Base-by-base conservation (phyloP, 2,113 vertebrate genomes). In the Theristicus caerulescens region DNA sequence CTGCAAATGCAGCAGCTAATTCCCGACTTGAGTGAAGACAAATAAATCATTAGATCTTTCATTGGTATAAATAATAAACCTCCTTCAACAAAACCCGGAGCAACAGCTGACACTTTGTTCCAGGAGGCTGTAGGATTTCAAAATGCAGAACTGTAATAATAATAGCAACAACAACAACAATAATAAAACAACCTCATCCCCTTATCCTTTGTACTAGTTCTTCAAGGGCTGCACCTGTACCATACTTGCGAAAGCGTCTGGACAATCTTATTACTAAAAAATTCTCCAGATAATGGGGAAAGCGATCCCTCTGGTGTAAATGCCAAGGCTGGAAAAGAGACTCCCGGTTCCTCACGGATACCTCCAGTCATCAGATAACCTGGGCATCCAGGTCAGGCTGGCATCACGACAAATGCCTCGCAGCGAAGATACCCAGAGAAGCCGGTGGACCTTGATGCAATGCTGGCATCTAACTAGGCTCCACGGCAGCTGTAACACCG, bases 321-420 rank as follows among this genome's bases (percentile, higher is more conserved):
- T 52, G 70, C 49, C 82, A 69, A 47, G 66, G 70, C 52, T 90
- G 74, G 92, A 76, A 89, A 91, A 74, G 73, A 93, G 31, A 59
- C 62, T 70, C 54, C 38, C 2, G 2, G 27, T 21, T 95, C 86
- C 69, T 89, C 77, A 27, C 1, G 10, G 78, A 61, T 66, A 72
- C 44, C 51, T 71, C 32, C 91, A 71, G 47, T 15, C 47, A 95
- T 87, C 73, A 72, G 90, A 55, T 86, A 71, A 90, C 47, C 7
- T 13, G 27, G 81, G 67, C 85, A 89, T 15, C 52, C 84, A 52
- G 73, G 69, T 81, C 64, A 31, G 47, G 77, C 0, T 85, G 89
- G 77, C 89, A 88, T 16, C 58, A 66, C 0, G 0, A 91, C 84
- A 86, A 66, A 62, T 0, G 16, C 32, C 46, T 34, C 2, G 2